These are phyloP conservation scores for Megalonaias nervosa DNA, from an alignment of 1,140 invertebrate genomes.

Conservation along the genomic window DNA sequence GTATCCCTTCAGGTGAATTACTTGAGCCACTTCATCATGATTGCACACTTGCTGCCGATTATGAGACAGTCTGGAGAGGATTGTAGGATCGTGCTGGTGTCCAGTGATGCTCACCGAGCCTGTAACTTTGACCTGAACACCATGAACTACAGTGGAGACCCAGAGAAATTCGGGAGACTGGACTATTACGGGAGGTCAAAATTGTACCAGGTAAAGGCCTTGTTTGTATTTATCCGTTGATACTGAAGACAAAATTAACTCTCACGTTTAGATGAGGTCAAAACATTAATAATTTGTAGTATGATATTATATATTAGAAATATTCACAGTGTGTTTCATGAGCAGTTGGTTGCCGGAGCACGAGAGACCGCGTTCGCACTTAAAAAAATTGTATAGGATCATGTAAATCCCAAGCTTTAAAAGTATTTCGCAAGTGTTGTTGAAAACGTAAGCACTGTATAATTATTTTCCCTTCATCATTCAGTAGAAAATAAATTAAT, in stretches of 20 bases:
- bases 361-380: too few relatives aligned
- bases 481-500: too few relatives aligned
- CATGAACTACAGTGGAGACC: constrained; percentile 18
- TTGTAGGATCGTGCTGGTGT: constrained; percentile 35
- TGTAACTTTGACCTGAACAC: constrained; percentile 29
- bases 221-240: not conserved
- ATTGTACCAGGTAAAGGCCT: constrained; percentile 17
- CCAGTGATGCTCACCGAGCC: constrained; percentile 21
- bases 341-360: too few relatives aligned
- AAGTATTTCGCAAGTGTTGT: too few relatives aligned
- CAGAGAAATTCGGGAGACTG: constrained; percentile 7
- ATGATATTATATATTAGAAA: too few relatives aligned
- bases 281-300: too few relatives aligned
- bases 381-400: too few relatives aligned
- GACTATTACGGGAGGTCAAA: constrained; percentile 28
- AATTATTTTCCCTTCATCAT: too few relatives aligned
- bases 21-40: constrained; percentile 31
- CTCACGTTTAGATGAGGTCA: too few relatives aligned
- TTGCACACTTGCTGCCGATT: constrained; percentile 32
- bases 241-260: not conserved
- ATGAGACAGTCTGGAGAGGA: constrained; percentile 28
- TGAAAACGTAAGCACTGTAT: too few relatives aligned
- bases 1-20: constrained; percentile 19
- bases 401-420: too few relatives aligned
- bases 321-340: too few relatives aligned